Evolutionary conservation across 2,797 vertebrate genomes (phyloP).

Genomic region (Rhabdophis nuchalis): DNA sequence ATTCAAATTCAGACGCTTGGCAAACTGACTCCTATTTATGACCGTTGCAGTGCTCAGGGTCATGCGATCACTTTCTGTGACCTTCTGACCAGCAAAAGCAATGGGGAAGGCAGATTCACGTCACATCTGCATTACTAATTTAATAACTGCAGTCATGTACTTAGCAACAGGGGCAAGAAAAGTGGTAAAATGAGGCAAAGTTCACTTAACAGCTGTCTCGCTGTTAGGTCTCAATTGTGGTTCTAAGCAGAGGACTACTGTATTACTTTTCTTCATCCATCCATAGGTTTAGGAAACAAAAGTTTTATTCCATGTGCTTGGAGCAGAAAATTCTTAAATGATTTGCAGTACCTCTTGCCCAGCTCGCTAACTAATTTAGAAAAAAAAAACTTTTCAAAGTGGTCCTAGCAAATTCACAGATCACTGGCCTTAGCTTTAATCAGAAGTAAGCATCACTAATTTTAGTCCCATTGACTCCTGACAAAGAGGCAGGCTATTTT

Average conservation of each 20-base stretch:
- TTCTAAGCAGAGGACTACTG: not conserved
- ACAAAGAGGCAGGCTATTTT: not conserved
- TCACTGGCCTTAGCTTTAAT: not conserved
- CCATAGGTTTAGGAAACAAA: not conserved
- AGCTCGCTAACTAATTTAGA: not conserved
- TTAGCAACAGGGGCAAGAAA: not conserved
- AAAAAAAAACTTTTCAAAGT: not conserved
- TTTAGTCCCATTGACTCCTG: not conserved
- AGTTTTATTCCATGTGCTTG: not conserved
- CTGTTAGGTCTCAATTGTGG: not conserved
- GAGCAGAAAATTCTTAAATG: not conserved
- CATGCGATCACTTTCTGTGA: not conserved
- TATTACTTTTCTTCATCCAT: not conserved
- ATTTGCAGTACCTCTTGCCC: not conserved
- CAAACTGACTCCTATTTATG: not conserved
- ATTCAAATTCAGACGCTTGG: not conserved
- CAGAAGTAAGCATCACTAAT: not conserved
- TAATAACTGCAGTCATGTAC: not conserved
- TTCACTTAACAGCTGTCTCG: not conserved
- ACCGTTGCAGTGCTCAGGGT: not conserved
- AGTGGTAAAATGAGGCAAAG: not conserved
- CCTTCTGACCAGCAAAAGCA: not conserved
- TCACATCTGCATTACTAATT: not conserved
- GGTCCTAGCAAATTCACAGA: not conserved
- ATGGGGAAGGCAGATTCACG: not conserved